Conservation (phyloP, 2,113 vertebrate species). For the Enhydra lutris region DNA sequence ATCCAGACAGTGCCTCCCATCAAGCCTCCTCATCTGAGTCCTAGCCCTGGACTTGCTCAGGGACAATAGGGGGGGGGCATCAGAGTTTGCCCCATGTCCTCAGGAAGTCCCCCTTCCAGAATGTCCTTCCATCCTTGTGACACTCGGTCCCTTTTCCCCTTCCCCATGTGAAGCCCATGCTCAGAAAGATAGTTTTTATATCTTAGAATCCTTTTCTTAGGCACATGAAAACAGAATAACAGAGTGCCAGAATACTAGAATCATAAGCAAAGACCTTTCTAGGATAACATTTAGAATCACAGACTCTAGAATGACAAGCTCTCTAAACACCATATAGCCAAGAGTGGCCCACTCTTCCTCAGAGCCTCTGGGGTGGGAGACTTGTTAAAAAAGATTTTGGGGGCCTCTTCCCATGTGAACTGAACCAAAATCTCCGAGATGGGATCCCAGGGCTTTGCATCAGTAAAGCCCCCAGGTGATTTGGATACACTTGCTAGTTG, state of each 20-base stretch:
- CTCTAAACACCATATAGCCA: background rate
- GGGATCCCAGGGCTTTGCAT: background rate
- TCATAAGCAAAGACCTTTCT: background rate
- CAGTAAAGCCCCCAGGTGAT: background rate
- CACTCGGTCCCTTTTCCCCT: background rate
- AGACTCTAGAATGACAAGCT: background rate
- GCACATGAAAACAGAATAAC: background rate
- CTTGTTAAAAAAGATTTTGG: background rate
- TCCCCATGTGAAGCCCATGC: background rate
- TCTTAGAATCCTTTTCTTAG: background rate
- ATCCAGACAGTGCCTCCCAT: rapidly evolving
- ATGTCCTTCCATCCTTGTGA: background rate
- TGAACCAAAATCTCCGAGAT: background rate
- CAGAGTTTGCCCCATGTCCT: background rate
- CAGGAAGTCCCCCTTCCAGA: background rate
- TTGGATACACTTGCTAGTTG: background rate
- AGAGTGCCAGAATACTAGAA: background rate
- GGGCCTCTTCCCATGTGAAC: background rate
- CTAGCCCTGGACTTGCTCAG: background rate
- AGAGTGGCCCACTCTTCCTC: background rate
- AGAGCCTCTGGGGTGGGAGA: background rate
- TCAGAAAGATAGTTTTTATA: background rate
- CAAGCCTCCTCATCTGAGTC: background rate
- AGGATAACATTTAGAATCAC: background rate
- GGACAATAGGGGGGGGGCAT: rapidly evolving